phyloP scores from a whole-genome alignment of 2,888 invertebrate genomes.

The Caenorhabditis macrosperma region DNA sequence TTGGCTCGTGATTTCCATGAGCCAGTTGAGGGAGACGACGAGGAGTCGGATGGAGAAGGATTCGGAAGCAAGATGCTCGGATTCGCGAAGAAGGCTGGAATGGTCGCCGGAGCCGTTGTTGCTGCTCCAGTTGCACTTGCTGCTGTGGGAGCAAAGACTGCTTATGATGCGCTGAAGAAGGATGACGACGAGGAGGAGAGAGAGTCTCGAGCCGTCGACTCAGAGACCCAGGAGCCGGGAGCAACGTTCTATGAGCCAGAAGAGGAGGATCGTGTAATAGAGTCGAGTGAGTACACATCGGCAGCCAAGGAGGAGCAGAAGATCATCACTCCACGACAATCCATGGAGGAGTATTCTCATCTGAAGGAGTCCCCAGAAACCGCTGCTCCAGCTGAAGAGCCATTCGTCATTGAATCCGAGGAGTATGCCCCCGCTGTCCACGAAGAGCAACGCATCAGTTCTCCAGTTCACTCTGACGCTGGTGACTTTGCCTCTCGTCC shows the following conservation, averaged over 20 bases:
- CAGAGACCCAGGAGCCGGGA: conserved; percentile 28
- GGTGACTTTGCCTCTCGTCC: neutral
- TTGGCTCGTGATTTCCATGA: conserved; percentile 17
- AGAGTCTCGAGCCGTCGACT: conserved; percentile 14
- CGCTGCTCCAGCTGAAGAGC: too few species aligned
- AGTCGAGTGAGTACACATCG: neutral
- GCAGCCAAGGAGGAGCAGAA: conserved; percentile 31
- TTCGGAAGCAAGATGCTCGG: conserved; percentile 59
- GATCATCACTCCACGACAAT: conserved; percentile 36
- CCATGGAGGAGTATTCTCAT: conserved; percentile 9
- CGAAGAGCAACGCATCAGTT: conserved; percentile 34
- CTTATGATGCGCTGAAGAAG: conserved; percentile 64
- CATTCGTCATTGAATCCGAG: conserved; percentile 46
- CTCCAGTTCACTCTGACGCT: conserved; percentile 41
- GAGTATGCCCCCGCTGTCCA: conserved; percentile 26
- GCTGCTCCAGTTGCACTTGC: conserved; percentile 69
- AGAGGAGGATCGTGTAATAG: conserved; percentile 34
- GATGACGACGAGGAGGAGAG: conserved; percentile 50
- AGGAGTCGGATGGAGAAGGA: conserved; percentile 52
- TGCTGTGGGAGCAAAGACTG: conserved; percentile 67
- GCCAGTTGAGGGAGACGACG: conserved; percentile 25
- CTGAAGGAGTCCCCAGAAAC: neutral
- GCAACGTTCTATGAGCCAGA: conserved; percentile 40
- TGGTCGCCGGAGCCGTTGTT: conserved; percentile 70
- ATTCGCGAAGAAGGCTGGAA: conserved; percentile 70